Base-by-base conservation (phyloP, 2,888 invertebrate species). In the Lapara coniferarum region DNA sequence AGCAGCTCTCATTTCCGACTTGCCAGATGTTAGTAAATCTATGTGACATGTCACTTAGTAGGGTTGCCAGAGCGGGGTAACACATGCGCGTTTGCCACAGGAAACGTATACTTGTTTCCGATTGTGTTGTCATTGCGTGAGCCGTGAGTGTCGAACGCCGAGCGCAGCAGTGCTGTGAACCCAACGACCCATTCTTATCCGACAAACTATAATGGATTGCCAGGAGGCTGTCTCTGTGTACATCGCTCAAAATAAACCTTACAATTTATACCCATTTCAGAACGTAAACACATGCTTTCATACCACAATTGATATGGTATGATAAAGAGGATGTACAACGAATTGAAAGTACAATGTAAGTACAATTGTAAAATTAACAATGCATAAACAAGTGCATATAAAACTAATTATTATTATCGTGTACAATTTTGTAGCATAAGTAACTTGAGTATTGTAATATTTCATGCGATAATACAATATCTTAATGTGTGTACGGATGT, bases 91-190 rank as follows among this genome's bases (percentile, higher is more conserved):
- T 71, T 77, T 75, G 74, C 70, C 78, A 81, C 87, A 85, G 88
- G 87, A 88, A 88, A 86, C 75, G 83, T 79, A 80, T 79, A 80
- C 81, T 81, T 81, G 78, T 81, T 87, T 87, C 80, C 83, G 83
- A 85, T 85, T 81, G 80, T 79, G 78, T 81, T 82, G 83, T 82
- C 77, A 78, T 78, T 74, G 68, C 70, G 68, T 49, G 63, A 49
- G 63, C 37, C 37, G 37, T 25, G 25, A n/a, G n/a, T n/a, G n/a
- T n/a, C n/a, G n/a, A 25, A 25, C 25, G 25, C 25, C 25, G 25
- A 25, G 2, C 25, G 25, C 25, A 1, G 37, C 37, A 8, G 3
- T 37, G 37, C 37, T 37, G 37, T 37, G 37, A 37, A 59, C 44
- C 16, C 46, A 46, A 16, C 44, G 46, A 44, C 16, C 59, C n/a